Percentiles rank a stretch among this genome's conserved stretches.
Evolutionary conservation across 1,140 invertebrate genomes (phyloP).

Genomic region (Philopotamus ludificatus): DNA sequence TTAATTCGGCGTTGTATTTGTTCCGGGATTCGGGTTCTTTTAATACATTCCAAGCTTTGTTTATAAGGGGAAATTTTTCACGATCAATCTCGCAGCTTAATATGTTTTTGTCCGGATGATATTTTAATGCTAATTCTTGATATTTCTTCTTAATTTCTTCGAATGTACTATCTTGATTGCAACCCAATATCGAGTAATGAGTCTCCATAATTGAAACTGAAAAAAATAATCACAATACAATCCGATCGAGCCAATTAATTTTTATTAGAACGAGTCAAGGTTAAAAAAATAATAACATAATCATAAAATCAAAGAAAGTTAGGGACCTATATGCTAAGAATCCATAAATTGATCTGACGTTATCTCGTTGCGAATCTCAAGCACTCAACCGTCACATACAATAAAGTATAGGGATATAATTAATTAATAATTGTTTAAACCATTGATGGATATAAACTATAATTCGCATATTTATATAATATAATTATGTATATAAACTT

Average conservation of each 20-base stretch:
- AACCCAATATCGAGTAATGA: constrained; percentile 63
- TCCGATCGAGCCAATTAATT: too few relatives aligned
- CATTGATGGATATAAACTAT: too few relatives aligned
- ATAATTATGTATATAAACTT: too few relatives aligned
- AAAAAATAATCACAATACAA: too few relatives aligned
- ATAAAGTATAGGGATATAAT: too few relatives aligned
- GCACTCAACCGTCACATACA: too few relatives aligned
- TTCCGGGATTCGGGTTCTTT: constrained; percentile 55
- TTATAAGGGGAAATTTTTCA: constrained; percentile 56
- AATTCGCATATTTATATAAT: too few relatives aligned
- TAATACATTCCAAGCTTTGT: constrained; percentile 65
- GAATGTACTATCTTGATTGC: constrained; percentile 53
- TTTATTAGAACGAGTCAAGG: too few relatives aligned
- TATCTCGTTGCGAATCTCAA: too few relatives aligned
- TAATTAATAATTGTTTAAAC: too few relatives aligned
- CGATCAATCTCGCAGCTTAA: constrained; percentile 29
- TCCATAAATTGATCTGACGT: too few relatives aligned
- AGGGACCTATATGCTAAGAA: background rate
- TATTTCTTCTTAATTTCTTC: constrained; percentile 66
- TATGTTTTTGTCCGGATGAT: constrained; percentile 65
- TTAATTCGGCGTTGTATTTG: constrained; percentile 60
- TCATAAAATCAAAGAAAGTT: background rate
- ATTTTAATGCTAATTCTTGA: constrained; percentile 57
- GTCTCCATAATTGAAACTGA: constrained; percentile 43
- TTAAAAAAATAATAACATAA: background rate